phyloP scores from a whole-genome alignment of 2,113 vertebrate genomes.

The Rhinogobius similis region DNA sequence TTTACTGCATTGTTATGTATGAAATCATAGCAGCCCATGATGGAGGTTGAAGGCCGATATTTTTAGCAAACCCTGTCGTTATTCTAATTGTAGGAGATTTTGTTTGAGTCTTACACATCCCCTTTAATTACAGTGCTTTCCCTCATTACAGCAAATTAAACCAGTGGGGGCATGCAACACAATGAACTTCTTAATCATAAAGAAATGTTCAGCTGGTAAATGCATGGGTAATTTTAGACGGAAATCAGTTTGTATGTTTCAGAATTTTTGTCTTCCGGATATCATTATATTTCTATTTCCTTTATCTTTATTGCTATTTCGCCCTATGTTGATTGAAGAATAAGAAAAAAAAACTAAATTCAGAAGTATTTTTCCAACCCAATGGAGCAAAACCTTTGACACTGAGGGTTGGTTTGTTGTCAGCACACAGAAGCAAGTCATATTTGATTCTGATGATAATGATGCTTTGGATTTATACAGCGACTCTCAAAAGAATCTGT shows the following conservation, averaged over 20 bases:
- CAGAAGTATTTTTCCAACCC: too few relatives aligned
- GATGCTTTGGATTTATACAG: too few relatives aligned
- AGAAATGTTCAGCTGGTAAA: conserved; percentile 12
- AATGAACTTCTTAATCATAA: conserved; percentile 28
- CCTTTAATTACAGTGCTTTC: conserved; percentile 60
- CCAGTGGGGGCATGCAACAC: conserved; percentile 16
- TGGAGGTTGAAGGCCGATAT: conserved; percentile 50
- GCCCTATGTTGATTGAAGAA: not conserved
- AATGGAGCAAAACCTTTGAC: too few relatives aligned
- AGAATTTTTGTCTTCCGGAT: too few relatives aligned
- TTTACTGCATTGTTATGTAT: conserved; percentile 43
- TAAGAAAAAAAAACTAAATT: not conserved
- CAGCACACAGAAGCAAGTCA: too few relatives aligned
- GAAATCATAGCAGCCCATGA: conserved; percentile 56
- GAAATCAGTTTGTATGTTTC: not conserved
- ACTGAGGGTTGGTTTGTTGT: too few relatives aligned
- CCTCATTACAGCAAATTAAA: conserved; percentile 53
- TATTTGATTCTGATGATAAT: too few relatives aligned
- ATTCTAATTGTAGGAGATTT: conserved; percentile 66
- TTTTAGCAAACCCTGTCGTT: conserved; percentile 66
- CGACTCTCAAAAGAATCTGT: too few relatives aligned
- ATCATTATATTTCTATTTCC: too few relatives aligned
- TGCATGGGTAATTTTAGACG: not conserved
- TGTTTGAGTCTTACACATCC: conserved; percentile 53
- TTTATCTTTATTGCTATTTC: not conserved